A percentile compares a stretch with the other conserved stretches of the same genome.
Evolutionary conservation across 2,797 vertebrate genomes (phyloP).

Genomic region (Cetoscarus ocellatus): DNA sequence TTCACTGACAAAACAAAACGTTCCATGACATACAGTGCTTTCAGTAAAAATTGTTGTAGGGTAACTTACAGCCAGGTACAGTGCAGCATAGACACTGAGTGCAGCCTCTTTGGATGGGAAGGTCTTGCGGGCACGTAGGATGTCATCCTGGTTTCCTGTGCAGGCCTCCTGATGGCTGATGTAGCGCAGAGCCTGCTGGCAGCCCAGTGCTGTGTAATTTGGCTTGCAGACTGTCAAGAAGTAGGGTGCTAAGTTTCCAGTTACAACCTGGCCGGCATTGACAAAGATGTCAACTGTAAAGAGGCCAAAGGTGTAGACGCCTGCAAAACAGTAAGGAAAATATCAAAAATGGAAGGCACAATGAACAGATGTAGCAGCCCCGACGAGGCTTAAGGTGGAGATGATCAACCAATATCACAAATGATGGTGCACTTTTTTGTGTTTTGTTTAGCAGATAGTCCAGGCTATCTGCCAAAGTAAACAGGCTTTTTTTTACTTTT

Average conservation of each 20-base stretch:
- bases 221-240: slow-evolving; percentile 98
- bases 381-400: not conserved
- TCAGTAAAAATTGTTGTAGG: not conserved
- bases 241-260: slow-evolving; percentile 97
- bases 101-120: slow-evolving; percentile 99
- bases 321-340: slow-evolving; percentile 75
- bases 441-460: too few relatives aligned
- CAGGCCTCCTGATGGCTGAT: slow-evolving; percentile 96
- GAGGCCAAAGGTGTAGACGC: slow-evolving; percentile 96
- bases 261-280: slow-evolving; percentile 98
- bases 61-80: slow-evolving; percentile 95
- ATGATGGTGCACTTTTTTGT: too few relatives aligned
- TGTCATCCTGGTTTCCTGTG: slow-evolving; percentile 94
- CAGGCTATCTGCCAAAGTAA: too few relatives aligned
- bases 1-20: too few relatives aligned
- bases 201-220: slow-evolving; percentile 97
- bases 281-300: slow-evolving; percentile 99
- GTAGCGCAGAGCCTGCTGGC: slow-evolving; percentile 95
- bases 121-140: slow-evolving; percentile 93
- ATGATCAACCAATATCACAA: too few relatives aligned
- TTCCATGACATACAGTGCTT: too few relatives aligned
- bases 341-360: slow-evolving; percentile 1
- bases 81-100: slow-evolving; percentile 93
- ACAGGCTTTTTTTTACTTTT: too few relatives aligned
- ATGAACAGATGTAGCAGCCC: not conserved